Base-by-base conservation (phyloP, 2,113 vertebrate species). In the Miniopterus natalensis region DNA sequence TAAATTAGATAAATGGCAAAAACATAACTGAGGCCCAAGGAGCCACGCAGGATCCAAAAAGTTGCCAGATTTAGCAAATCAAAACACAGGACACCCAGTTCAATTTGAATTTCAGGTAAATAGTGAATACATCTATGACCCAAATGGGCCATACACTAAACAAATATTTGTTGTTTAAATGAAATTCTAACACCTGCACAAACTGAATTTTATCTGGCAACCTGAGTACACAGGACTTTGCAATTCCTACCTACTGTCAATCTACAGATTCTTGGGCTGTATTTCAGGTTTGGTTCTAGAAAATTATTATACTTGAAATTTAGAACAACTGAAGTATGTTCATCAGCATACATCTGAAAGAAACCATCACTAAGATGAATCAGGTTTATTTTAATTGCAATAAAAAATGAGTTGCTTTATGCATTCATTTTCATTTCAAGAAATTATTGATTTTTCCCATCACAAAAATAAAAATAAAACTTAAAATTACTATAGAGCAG, bases 51-150 rank as follows among this genome's bases (percentile, higher is more conserved):
- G 1, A 84, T 77, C 9, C 8, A 47, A 36, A 78, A 25, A 42
- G 5, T 80, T 88, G 23, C 5, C 31, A 92, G 23, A 77, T 73
- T 84, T 51, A 92, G 2, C 20, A 84, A 87, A 79, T 36, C 10
- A 94, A 84, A 88, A 81, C 63, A 75, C 0, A 81, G 8, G 18
- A 90, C 20, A 5, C 13, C 8, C 21, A 79, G 23, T 75, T 59
- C 79, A 88, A 84, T 80, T 70, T 87, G 13, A 93, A 84, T 80
- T 86, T 74, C 47, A 70, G 13, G 18, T 92, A 55, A 79, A 68
- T 1, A 95, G 10, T 27, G 11, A 49, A 71, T 59, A 57, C 6
- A 11, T 73, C 6, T 87, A 11, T 77, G 42, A 61, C 6, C 49
- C 27, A 92, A 80, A 66, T 42, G 14, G 20, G 5, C 18, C 36